Base-by-base conservation (phyloP, 2,888 invertebrate species). In the Eupithecia vulgata region DNA sequence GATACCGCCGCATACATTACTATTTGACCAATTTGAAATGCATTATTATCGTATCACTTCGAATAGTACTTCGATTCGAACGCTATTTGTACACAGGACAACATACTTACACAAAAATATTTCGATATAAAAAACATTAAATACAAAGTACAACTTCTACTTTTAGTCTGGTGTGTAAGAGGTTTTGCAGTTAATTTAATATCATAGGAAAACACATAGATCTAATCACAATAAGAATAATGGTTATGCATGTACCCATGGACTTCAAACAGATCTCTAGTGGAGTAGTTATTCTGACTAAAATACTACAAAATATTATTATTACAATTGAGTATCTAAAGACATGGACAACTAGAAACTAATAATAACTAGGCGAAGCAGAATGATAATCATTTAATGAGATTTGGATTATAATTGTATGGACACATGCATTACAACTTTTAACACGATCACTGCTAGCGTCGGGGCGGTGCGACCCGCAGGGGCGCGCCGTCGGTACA, bases 21-120 rank as follows among this genome's bases (percentile, higher is more conserved):
- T 88, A 88, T 89, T 85, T 88, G 86, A 90, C 87, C 89, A 90
- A 88, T 91, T 91, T 87, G 88, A 92, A 93, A 93, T 93, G 93
- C 92, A 91, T 84, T 87, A 88, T 82, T 85, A 89, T 84, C 85
- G 85, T 89, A 92, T 90, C 90, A 92, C 90, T 90, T 90, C 84
- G 85, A 87, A 85, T 83, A 85, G 78, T 87, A 81, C 84, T 83
- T 85, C 85, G 85, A 87, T 83, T 85, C 86, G 86, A 87, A 90
- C 71, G 87, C 80, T 83, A 86, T 89, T 93, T 93, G 92, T 93
- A 93, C 93, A 92, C 86, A 86, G 87, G 88, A 89, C 84, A 86
- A 86, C 84, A 85, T 84, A 85, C 83, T 85, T 84, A 87, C 83
- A 85, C 80, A 84, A 83, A 85, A 80, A 79, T 77, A 79, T 75